Base-by-base conservation (phyloP, 2,113 vertebrate genomes). In the Zootoca vivipara region DNA sequence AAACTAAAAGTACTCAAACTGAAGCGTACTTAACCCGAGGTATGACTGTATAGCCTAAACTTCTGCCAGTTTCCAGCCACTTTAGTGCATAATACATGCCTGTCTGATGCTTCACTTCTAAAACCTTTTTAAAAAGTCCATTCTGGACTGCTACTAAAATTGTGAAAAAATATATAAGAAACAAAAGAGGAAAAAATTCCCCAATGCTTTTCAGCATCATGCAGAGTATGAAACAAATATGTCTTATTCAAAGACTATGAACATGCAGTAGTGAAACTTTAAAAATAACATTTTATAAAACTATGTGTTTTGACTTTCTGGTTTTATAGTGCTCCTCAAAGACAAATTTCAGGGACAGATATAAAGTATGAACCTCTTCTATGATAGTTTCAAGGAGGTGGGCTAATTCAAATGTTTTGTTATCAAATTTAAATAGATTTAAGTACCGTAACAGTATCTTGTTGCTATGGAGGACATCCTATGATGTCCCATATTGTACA, bases 261-360 rank as follows among this genome's bases (percentile, higher is more conserved):
- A 75, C 35, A 20, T 38, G 74, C 10, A 18, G 42, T 9, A 35
- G 30, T 73, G 58, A 74, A 72, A 26, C 28, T 64, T 82, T 62
- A 62, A 62, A 35, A 82, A 40, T 28, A 38, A 6, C 12, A 33
- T 80, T 28, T 67, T 40, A 82, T 28, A 69, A 81, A 90, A 84
- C 87, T 91, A 93, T 88, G 82, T 78, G 77, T 91, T 86, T 67
- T 89, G 70, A 74, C 85, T 92, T 90, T 94, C 89, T 82, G 56
- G 75, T 86, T 94, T 90, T 93, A 91, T 83, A 83, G 89, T 91
- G 75, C 42, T 86, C 9, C 30, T 81, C 65, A 87, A 92, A 78
- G 89, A 86, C 78, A 91, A 80, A 87, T 94, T 94, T 70, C 84
- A 82, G 73, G 56, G 46, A 93, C 78, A 86, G 83, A 88, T 81